Percentiles rank a stretch among this genome's conserved stretches.
Evolutionary conservation across 2,888 invertebrate species (phyloP).

Genomic region (Pedicia rivosa): DNA sequence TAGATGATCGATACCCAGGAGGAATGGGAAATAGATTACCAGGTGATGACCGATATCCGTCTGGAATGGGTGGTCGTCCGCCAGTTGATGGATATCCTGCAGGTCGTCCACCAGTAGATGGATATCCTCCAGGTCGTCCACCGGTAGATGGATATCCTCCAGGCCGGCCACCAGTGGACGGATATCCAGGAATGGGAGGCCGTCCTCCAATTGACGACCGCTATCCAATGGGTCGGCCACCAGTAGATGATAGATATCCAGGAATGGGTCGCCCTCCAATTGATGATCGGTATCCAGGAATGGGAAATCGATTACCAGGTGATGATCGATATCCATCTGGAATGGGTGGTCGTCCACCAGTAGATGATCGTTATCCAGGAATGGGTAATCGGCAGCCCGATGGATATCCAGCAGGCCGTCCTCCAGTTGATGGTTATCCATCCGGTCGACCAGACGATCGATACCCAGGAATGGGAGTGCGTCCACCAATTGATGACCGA

Average conservation of each 20-base stretch:
- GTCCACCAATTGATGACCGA: constrained; percentile 20
- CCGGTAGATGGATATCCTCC: constrained; percentile 12
- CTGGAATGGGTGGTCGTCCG: constrained; percentile 32
- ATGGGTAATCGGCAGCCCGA: constrained; percentile 32
- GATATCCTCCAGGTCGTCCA: constrained; percentile 29
- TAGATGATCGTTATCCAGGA: constrained; percentile 25
- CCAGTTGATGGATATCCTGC: constrained; percentile 19
- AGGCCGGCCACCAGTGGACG: constrained; percentile 26
- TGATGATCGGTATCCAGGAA: constrained; percentile 26
- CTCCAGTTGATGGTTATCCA: constrained; percentile 24
- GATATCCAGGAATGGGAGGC: constrained; percentile 21
- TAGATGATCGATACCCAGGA: constrained; percentile 32
- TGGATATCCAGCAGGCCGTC: constrained; percentile 24
- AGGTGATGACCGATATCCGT: constrained; percentile 28
- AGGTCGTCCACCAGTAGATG: constrained; percentile 18
- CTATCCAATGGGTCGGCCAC: constrained; percentile 27
- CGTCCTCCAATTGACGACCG: constrained; percentile 21
- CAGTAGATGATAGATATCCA: constrained; percentile 23
- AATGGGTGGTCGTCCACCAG: constrained; percentile 28
- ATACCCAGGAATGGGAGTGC: constrained; percentile 25
- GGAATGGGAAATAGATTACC: constrained; percentile 18
- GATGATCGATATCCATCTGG: constrained; percentile 31
- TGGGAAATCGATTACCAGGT: constrained; percentile 19
- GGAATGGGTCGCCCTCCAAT: constrained; percentile 25
- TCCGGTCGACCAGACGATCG: constrained; percentile 24